These are phyloP conservation scores for Channallabes apus DNA, from an alignment of 2,797 vertebrate genomes.

Conservation along the genomic window DNA sequence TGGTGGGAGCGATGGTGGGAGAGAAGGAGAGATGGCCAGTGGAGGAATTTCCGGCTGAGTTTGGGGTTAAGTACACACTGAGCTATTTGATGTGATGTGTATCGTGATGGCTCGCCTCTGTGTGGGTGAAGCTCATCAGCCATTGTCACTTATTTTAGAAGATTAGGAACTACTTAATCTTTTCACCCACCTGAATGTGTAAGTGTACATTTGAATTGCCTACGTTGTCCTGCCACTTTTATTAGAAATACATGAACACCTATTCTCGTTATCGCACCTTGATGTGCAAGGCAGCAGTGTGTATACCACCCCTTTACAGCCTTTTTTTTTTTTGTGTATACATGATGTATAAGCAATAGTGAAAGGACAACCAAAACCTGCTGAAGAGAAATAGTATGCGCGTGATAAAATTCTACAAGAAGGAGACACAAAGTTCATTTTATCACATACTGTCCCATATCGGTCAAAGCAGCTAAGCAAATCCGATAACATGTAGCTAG, in stretches of 20 bases:
- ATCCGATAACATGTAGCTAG: neutral
- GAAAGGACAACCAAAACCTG: neutral
- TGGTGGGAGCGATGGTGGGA: conserved; percentile 36
- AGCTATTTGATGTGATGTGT: conserved; percentile 63
- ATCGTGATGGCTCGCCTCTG: conserved; percentile 66
- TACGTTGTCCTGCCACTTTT: neutral
- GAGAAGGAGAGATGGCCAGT: conserved; percentile 35
- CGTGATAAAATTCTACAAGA: neutral
- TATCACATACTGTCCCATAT: neutral
- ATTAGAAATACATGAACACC: neutral
- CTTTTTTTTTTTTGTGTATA: too few relatives aligned
- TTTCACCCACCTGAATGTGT: neutral
- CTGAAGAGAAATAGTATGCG: neutral
- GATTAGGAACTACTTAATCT: neutral
- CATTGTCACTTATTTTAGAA: neutral
- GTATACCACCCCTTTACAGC: too few relatives aligned
- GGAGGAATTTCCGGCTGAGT: conserved; percentile 74
- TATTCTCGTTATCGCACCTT: neutral
- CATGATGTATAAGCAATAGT: neutral
- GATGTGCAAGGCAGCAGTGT: too few relatives aligned
- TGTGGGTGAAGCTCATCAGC: conserved; percentile 57
- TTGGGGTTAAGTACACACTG: conserved; percentile 61
- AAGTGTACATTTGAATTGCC: neutral
- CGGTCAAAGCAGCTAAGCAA: neutral
- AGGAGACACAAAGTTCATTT: neutral